These are phyloP conservation scores for Pangasius sanitwongsei DNA, from an alignment of 2,797 vertebrate genomes.

Conservation along the genomic window DNA sequence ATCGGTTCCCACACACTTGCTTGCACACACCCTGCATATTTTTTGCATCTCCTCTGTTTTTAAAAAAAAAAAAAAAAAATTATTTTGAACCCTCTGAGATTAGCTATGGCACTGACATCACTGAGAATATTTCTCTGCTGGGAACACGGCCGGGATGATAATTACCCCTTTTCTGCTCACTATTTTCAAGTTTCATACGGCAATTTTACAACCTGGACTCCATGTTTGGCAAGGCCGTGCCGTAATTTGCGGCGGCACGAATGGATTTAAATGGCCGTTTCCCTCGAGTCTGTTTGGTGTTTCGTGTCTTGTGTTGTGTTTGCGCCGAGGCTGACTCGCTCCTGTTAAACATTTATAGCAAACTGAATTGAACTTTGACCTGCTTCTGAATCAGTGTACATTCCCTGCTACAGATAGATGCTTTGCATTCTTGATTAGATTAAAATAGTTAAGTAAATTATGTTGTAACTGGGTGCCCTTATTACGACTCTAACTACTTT, in stretches of 20 bases:
- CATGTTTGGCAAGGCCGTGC: conserved; percentile 25
- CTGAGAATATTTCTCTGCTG: conserved; percentile 33
- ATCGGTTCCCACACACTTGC: not conserved
- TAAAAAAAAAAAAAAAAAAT: no score
- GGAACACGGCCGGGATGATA: conserved; percentile 41
- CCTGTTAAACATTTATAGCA: conserved; percentile 6
- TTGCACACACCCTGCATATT: conserved; percentile 35
- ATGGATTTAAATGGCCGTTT: conserved; percentile 29
- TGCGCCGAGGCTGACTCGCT: conserved; percentile 11
- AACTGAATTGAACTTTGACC: conserved; percentile 43
- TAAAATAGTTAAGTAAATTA: no score
- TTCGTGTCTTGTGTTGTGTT: not conserved
- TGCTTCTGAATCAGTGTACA: not conserved
- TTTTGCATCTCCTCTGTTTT: conserved; percentile 29
- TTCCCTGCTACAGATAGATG: not conserved
- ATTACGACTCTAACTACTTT: not conserved
- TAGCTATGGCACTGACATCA: conserved; percentile 25
- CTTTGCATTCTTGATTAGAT: not conserved
- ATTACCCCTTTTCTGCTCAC: conserved; percentile 46
- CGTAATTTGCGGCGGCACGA: conserved; percentile 42
- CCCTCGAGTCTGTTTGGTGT: conserved; percentile 24
- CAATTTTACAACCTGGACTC: conserved; percentile 34
- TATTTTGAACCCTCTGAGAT: conserved; percentile 44
- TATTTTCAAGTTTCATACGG: conserved; percentile 48
- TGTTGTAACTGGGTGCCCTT: not conserved